These are phyloP conservation scores for Ammospiza maritima DNA, from an alignment of 2,797 vertebrate species.

Conservation along the genomic window DNA sequence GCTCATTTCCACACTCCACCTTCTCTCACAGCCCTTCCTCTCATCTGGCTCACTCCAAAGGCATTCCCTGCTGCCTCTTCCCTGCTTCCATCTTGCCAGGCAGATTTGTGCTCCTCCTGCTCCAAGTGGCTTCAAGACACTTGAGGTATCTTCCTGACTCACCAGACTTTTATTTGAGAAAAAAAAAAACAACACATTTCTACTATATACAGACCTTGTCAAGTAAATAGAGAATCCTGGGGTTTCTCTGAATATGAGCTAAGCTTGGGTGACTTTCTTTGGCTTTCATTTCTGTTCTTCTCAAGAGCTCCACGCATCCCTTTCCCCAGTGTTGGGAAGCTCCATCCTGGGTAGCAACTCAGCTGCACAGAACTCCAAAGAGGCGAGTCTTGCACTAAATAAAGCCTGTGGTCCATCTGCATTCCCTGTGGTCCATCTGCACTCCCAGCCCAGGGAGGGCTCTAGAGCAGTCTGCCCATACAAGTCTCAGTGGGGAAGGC, in stretches of 20 bases:
- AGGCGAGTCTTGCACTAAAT: not conserved
- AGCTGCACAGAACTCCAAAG: not conserved
- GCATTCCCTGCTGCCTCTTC: not conserved
- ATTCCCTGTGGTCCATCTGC: not conserved
- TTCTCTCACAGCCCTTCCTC: not conserved
- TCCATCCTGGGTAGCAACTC: not conserved
- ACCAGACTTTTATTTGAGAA: slow-evolving; percentile 1
- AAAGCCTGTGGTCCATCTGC: not conserved
- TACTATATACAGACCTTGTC: not conserved
- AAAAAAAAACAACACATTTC: not conserved
- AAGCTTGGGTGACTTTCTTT: slow-evolving; percentile 25
- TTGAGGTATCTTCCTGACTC: not conserved
- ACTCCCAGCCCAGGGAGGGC: not conserved
- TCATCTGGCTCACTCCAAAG: not conserved
- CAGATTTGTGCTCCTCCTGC: not conserved
- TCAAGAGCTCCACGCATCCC: not conserved
- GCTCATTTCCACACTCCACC: not conserved
- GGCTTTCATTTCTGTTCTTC: not conserved
- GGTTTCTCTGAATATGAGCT: not conserved
- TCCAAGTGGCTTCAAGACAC: not conserved
- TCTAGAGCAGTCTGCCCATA: not conserved
- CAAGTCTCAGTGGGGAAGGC: not conserved
- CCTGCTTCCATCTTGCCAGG: not conserved
- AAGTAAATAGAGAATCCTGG: not conserved
- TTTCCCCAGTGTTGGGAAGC: not conserved